These are phyloP conservation scores for Onychomys leucogaster DNA, from an alignment of 2,797 vertebrate genomes.

Conservation along the genomic window DNA sequence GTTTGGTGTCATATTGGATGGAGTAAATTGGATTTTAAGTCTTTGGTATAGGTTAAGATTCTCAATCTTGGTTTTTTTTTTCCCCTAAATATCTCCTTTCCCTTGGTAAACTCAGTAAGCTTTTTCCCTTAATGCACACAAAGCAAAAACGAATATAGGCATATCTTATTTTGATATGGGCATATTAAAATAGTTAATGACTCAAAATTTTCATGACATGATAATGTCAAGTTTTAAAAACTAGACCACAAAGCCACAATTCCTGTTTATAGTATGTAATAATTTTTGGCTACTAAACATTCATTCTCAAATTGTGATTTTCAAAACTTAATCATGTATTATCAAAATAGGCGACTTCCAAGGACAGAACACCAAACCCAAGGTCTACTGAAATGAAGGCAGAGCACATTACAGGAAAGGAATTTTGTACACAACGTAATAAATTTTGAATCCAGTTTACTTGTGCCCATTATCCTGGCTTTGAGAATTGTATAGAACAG, in stretches of 20 bases:
- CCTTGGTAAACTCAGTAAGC: neutral
- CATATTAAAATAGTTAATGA: constrained; percentile 9
- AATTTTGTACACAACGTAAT: neutral
- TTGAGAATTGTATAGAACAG: neutral
- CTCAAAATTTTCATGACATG: constrained; percentile 40
- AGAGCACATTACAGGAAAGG: neutral
- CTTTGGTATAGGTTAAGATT: neutral
- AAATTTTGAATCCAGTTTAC: neutral
- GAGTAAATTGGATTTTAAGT: constrained; percentile 11
- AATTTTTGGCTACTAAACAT: constrained; percentile 7
- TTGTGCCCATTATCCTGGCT: constrained; percentile 14
- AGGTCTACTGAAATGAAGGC: constrained; percentile 12
- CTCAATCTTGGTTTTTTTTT: neutral
- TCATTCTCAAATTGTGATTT: constrained; percentile 30
- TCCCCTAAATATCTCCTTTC: neutral
- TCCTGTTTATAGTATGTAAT: neutral
- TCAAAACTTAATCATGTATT: constrained; percentile 29
- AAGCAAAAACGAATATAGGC: constrained; percentile 44
- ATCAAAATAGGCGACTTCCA: constrained; percentile 33
- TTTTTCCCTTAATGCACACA: neutral
- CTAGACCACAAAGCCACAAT: neutral
- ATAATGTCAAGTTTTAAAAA: constrained; percentile 27
- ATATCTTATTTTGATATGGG: constrained; percentile 8
- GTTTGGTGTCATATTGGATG: neutral
- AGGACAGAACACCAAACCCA: neutral